These are phyloP conservation scores for Anguilla megastoma DNA, from an alignment of 2,797 vertebrate species.

Conservation along the genomic window DNA sequence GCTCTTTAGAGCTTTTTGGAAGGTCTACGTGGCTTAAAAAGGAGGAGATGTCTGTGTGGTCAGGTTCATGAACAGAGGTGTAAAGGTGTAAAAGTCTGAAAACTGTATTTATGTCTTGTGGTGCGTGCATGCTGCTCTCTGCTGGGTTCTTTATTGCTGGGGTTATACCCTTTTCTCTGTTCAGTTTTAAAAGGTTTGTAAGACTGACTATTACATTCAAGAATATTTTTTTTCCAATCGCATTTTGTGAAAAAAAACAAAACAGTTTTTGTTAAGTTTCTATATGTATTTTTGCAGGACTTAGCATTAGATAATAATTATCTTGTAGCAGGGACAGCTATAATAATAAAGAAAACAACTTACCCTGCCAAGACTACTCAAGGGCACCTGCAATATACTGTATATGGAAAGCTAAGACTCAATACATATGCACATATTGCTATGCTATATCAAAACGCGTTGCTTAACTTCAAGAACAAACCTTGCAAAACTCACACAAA, in stretches of 20 bases:
- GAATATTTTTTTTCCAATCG: neutral
- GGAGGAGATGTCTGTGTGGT: too few relatives aligned
- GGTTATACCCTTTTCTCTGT: too few relatives aligned
- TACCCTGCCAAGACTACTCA: slow-evolving; percentile 11
- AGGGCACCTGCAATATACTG: neutral
- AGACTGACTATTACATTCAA: neutral
- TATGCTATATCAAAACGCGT: neutral
- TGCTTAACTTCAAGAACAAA: neutral
- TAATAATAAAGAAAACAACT: neutral
- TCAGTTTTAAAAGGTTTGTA: neutral
- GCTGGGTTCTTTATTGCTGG: too few relatives aligned
- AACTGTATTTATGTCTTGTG: too few relatives aligned
- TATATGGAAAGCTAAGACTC: neutral
- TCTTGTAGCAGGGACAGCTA: neutral
- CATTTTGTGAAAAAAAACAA: neutral
- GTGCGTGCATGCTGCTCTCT: too few relatives aligned
- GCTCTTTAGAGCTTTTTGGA: too few relatives aligned
- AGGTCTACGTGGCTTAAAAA: too few relatives aligned
- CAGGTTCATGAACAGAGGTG: too few relatives aligned
- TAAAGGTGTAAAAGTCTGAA: too few relatives aligned
- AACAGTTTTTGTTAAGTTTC: neutral
- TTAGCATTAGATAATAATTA: neutral
- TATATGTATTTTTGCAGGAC: neutral
- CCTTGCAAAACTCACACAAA: neutral
- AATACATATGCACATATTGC: neutral